phyloP scores from a whole-genome alignment of 2,113 vertebrate species.

The Hyaena hyaena region DNA sequence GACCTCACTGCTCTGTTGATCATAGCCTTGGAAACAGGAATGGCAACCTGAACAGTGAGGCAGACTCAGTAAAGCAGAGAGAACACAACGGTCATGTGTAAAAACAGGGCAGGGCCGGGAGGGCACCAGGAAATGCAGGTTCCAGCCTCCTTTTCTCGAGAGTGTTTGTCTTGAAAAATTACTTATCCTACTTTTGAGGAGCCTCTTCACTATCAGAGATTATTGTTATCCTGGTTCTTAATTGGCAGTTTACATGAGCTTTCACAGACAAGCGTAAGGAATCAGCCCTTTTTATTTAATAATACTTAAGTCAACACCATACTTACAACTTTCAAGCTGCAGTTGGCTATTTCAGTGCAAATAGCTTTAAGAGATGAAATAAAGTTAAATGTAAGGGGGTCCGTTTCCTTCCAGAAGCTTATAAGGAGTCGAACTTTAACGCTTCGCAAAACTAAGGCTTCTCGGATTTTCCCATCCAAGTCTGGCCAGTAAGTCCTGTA shows the following conservation, averaged over 20 bases:
- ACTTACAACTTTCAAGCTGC: constrained; percentile 96
- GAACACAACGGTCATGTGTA: too few relatives aligned
- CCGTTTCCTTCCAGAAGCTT: constrained; percentile 94
- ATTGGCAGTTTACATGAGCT: neutral
- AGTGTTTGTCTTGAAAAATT: neutral
- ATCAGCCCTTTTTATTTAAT: neutral
- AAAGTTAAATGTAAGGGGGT: constrained; percentile 96
- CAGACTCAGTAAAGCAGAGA: neutral
- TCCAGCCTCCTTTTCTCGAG: neutral
- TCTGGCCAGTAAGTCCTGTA: constrained; percentile 94
- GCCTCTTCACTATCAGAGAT: neutral
- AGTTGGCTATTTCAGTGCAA: constrained; percentile 93
- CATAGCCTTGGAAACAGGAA: neutral
- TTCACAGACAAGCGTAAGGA: neutral
- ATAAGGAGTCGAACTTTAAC: constrained; percentile 94
- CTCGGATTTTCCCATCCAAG: constrained; percentile 94
- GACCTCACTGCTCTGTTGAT: neutral
- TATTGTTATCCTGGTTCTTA: neutral
- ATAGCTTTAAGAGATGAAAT: constrained; percentile 96
- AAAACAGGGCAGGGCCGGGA: neutral
- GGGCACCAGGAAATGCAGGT: neutral
- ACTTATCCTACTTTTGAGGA: neutral
- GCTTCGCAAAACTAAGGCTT: constrained; percentile 93
- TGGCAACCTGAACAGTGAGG: neutral
- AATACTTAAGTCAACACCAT: neutral